Conservation (phyloP, 2,113 vertebrate species). For the Sceloporus tristichus region DNA sequence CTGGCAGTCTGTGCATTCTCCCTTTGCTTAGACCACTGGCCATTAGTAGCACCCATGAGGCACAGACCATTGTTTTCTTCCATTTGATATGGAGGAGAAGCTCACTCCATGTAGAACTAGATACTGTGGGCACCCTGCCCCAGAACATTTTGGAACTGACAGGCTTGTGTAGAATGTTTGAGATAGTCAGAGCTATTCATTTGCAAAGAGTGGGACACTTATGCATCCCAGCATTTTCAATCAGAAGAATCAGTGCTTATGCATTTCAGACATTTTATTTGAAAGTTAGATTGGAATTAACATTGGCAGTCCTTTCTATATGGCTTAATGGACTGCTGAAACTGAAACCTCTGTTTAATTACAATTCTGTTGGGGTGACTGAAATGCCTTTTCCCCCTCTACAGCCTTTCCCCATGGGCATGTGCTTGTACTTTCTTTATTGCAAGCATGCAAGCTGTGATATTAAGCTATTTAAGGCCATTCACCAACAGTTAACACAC, state of each 20-base stretch:
- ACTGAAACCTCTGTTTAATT: constrained; percentile 51
- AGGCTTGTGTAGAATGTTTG: background rate
- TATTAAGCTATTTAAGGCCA: background rate
- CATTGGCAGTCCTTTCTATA: constrained; percentile 42
- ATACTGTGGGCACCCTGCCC: background rate
- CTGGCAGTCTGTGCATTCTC: no score
- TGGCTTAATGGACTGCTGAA: constrained; percentile 47
- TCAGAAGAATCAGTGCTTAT: background rate
- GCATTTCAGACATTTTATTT: background rate
- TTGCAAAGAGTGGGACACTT: background rate
- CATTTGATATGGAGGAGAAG: background rate
- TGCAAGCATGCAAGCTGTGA: background rate
- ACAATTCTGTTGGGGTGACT: background rate
- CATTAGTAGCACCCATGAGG: background rate
- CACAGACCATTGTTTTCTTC: background rate
- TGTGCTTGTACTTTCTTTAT: background rate
- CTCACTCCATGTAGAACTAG: background rate
- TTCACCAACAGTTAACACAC: constrained; percentile 25
- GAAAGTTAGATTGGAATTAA: constrained; percentile 39
- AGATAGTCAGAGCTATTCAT: background rate
- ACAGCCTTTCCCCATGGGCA: constrained; percentile 37
- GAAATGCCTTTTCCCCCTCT: constrained; percentile 19
- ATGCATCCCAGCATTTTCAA: background rate
- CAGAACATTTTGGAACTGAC: background rate
- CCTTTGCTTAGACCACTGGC: background rate